Evolutionary conservation across 1,140 invertebrate genomes (phyloP).

Genomic region (Bombus polaris): DNA sequence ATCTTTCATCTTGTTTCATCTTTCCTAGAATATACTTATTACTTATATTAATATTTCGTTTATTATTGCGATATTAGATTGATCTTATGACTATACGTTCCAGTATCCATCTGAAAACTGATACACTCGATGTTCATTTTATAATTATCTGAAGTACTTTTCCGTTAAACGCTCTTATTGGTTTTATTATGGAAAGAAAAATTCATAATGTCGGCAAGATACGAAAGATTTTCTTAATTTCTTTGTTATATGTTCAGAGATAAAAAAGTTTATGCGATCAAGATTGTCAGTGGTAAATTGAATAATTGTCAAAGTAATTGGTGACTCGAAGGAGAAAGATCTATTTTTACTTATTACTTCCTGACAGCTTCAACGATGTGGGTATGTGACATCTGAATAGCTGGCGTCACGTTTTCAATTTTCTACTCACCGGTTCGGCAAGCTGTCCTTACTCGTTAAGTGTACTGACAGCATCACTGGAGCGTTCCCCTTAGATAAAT

Average conservation of each 20-base stretch:
- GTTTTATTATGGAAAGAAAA: not conserved
- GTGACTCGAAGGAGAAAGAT: conserved; percentile 60
- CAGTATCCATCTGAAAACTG: not conserved
- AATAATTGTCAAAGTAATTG: conserved; percentile 75
- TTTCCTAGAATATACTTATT: not conserved
- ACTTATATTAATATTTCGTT: not conserved
- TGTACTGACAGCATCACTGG: conserved; percentile 77
- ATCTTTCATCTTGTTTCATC: not conserved
- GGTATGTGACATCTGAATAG: conserved; percentile 76
- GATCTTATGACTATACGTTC: too few relatives aligned
- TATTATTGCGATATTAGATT: too few relatives aligned
- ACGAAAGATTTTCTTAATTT: not conserved
- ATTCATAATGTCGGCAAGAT: not conserved
- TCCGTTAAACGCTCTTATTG: too few relatives aligned
- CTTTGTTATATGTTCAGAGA: not conserved
- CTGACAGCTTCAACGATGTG: conserved; percentile 62
- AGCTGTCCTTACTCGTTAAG: conserved; percentile 79
- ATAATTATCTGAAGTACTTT: not conserved
- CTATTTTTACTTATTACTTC: conserved; percentile 80
- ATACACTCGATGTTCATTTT: not conserved
- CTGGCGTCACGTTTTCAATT: conserved; percentile 81
- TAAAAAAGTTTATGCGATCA: not conserved
- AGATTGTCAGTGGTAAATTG: conserved; percentile 12
- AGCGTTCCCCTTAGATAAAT: conserved; percentile 79
- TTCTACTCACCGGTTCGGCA: conserved; percentile 77